Conservation (phyloP, 2,113 vertebrate genomes). For the Gnathonemus longibarbis region DNA sequence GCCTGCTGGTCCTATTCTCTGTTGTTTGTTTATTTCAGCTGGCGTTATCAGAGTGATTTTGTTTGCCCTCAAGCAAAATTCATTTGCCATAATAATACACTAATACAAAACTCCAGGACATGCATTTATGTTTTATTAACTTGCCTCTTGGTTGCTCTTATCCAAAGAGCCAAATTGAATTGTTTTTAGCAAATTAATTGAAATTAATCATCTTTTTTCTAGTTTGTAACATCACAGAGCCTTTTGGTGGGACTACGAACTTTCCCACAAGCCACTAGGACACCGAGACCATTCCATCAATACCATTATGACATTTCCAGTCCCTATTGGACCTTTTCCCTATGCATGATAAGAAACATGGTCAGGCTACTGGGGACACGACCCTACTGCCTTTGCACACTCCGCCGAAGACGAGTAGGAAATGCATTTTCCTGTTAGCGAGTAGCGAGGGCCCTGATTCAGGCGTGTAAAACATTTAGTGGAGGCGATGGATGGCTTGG, state of each 20-base stretch:
- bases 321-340: not conserved
- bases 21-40: not conserved
- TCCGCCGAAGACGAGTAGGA: not conserved
- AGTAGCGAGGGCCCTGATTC: not conserved
- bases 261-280: not conserved
- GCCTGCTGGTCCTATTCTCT: not conserved
- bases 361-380: not conserved
- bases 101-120: not conserved
- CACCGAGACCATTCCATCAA: not conserved
- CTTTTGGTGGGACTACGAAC: not conserved
- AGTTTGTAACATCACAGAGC: not conserved
- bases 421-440: not conserved
- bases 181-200: not conserved
- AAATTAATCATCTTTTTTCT: not conserved
- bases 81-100: not conserved
- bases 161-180: not conserved
- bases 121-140: not conserved
- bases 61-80: not conserved
- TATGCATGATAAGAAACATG: not conserved
- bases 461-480: not conserved
- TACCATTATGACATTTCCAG: not conserved
- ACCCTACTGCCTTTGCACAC: not conserved
- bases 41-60: not conserved
- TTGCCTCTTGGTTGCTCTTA: not conserved
- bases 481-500: not conserved